A percentile compares a stretch with the other conserved stretches of the same genome.
Evolutionary conservation across 2,113 vertebrate genomes (phyloP).

Genomic region (Tachuris rubrigastra): DNA sequence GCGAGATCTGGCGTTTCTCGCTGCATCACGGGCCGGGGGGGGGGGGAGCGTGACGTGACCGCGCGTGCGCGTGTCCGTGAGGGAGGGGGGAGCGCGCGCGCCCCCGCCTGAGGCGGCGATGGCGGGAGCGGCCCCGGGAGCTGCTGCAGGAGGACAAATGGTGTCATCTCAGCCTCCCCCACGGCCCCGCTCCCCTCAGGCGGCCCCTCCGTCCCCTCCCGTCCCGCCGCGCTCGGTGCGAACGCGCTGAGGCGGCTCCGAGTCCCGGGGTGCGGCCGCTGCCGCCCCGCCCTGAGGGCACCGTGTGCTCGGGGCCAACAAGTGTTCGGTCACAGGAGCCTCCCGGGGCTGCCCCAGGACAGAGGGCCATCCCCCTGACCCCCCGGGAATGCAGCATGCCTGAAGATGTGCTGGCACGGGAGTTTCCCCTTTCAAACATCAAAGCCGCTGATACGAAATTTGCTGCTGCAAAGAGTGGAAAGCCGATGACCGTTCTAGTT

Average conservation of each 20-base stretch:
- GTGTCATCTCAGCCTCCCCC: accelerated
- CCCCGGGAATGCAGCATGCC: too few relatives aligned
- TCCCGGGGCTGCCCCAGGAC: background rate
- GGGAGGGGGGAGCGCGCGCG: background rate
- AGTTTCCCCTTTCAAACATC: background rate
- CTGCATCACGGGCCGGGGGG: background rate
- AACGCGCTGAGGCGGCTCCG: background rate
- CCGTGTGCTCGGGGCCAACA: too few relatives aligned
- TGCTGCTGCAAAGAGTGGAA: background rate
- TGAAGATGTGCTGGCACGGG: background rate
- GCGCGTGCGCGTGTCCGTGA: too few relatives aligned
- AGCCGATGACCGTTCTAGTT: accelerated
- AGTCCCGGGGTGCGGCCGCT: too few relatives aligned
- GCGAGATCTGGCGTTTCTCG: background rate
- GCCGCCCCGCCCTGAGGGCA: accelerated
- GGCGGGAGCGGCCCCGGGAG: background rate
- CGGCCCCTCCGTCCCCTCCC: too few relatives aligned
- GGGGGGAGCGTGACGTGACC: background rate
- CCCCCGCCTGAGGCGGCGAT: background rate
- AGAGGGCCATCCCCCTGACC: accelerated
- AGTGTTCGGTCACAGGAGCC: too few relatives aligned
- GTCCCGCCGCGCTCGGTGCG: background rate
- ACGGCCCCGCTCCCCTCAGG: background rate
- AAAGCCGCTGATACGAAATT: background rate
- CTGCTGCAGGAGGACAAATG: accelerated